Base-by-base conservation (phyloP, 2,797 vertebrate species). In the Sparidentex hasta region DNA sequence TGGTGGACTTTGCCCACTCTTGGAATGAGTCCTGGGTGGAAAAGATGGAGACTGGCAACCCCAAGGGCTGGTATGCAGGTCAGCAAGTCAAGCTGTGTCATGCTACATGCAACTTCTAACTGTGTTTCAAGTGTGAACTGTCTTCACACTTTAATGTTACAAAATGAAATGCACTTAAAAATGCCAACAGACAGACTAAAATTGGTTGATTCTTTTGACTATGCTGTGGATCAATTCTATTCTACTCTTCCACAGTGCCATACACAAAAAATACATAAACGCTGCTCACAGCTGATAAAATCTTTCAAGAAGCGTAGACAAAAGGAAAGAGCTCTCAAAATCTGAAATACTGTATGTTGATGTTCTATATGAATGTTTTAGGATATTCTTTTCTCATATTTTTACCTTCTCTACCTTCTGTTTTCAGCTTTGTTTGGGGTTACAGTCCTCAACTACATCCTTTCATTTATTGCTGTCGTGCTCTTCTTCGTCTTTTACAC, bases 1-100 rank as follows among this genome's bases (percentile, higher is more conserved):
- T 99, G 57, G 94, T 98, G 64, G 97, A 99, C 87, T 94, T 97
- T 63, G 96, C 97, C 82, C 97, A 98, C 89, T 97, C 97, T 43
- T 95, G 93, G 95, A 98, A 97, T 55, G 97, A 98, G 88, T 94
- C 84, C 29, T 99, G 96, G 96, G 89, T 96, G 58, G 94, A 94
- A 5, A 96, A 74, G 52, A 97, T 95, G 97, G 97, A 99, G 68
- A 96, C 93, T 2, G 95, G 95, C 56, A 97, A 97, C 76, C 77
- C 95, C 12, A 96, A 84, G 59, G 88, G 93, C 68, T 99, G 98
- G 98, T 96, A 97, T 85, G 95, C 95, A 84, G 97, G 98, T 99
- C 93, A 78, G 97, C 89, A 54, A 20, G 6, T 8, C 17, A 21
- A 38, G 44, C 64, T 65, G 62, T 33, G 21, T 47, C 27, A 62